Base-by-base conservation (phyloP, 2,113 vertebrate species). In the Myodes glareolus region DNA sequence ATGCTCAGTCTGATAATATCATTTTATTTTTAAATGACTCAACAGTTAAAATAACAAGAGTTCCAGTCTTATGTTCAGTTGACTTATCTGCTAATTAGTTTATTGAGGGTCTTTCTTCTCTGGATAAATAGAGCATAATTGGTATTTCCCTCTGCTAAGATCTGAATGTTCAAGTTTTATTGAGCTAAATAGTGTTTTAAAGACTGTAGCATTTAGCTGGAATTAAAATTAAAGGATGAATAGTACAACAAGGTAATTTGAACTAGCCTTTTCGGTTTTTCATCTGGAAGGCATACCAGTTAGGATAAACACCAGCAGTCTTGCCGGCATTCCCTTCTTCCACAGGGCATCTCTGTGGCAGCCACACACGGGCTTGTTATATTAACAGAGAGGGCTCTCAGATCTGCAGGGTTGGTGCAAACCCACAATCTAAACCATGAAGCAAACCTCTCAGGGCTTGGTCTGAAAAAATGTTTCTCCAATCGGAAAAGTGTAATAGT, bases 11-110 rank as follows among this genome's bases (percentile, higher is more conserved):
- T 78, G 50, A 68, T 80, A 94, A 90, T 84, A 87, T 87, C 31
- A 65, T 86, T 90, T 97, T 78, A 90, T 95, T 94, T 96, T 96
- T 87, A 96, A 97, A 92, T 95, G 67, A 95, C 39, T 96, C 65
- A 95, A 76, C 63, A 88, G 88, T 93, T 92, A 81, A 96, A 95
- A 58, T 70, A 93, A 52, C 19, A 90, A 95, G 88, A 36, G 61
- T 84, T 96, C 29, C 14, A 67, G 75, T 82, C 27, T 78, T 89
- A 45, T 31, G 9, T 80, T 39, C 4, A 78, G 31, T 36, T 95
- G 55, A 58, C 85, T 65, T 95, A 21, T 91, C 19, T 70, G 7
- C 63, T 45, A 85, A 76, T 88, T 31, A 72, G 42, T 85, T 91
- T 80, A 67, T 23, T 87, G 67, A 92, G 5, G 9, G 1, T 7